Base-by-base conservation (phyloP, 2,113 vertebrate genomes). In the Otus sunia region DNA sequence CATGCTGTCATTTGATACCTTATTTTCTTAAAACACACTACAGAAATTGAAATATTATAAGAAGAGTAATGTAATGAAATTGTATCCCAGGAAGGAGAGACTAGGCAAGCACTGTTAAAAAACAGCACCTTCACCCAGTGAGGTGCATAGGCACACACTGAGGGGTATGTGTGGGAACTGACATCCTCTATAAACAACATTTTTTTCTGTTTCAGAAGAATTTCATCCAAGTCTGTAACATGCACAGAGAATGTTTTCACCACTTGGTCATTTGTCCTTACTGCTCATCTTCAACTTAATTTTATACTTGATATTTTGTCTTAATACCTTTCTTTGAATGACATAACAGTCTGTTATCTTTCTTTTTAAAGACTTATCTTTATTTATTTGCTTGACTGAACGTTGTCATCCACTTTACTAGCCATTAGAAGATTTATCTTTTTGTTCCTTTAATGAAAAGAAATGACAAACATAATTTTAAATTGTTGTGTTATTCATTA, bases 361-460 rank as follows among this genome's bases (percentile, higher is more conserved):
- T 80, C 37, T 67, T 88, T 76, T 71, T 27, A 80, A 82, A 69
- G 47, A 82, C 23, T 83, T 55, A 36, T 34, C 52, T 73, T 86
- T 85, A 53, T 87, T 94, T 69, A 76, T 71, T 29, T 90, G 59
- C 77, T 80, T 88, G 49, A 81, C 34, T 73, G 49, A 94, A 87
- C 59, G 83, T 95, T 79, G 16, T 74, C 15, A 78, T 88, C 39
- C 80, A 55, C 49, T 84, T 90, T 90, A 47, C 11, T 81, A 78
- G 34, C 37, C 29, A 77, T 52, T n/a, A 74, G 23, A 84, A 78
- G 21, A 64, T 84, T 77, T 49, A 63, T 56, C 59, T 88, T 82
- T 82, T 77, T 90, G 25, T 71, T 79, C 45, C 50, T 90, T 93
- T 71, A 88, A 94, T 82, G 74, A 94, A 88, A 14, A 86, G 49